phyloP scores from a whole-genome alignment of 1,140 invertebrate species.

The Bathynomus jamesi region DNA sequence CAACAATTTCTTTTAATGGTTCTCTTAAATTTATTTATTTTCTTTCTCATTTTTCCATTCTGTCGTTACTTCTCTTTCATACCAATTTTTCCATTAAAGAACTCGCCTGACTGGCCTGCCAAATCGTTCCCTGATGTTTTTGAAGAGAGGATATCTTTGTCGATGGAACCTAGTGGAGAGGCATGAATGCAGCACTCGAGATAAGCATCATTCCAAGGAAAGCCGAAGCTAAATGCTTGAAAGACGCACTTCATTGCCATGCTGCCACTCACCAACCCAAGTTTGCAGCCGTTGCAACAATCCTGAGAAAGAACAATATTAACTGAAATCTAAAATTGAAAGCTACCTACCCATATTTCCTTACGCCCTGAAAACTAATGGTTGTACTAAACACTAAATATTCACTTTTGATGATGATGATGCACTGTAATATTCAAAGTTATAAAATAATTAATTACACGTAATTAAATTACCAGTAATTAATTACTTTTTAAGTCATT shows the following conservation, averaged over 20 bases:
- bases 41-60: too few species aligned
- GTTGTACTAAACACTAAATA: too few species aligned
- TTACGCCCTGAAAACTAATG: not conserved
- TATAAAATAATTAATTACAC: too few species aligned
- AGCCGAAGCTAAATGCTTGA: constrained; percentile 46
- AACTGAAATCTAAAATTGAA: not conserved
- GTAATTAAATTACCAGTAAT: too few species aligned
- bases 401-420: constrained; percentile 6
- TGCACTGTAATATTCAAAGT: not conserved
- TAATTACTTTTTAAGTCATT: not conserved
- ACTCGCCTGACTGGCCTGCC: too few species aligned
- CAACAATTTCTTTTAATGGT: too few species aligned
- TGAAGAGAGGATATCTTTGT: not conserved
- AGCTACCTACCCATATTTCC: not conserved
- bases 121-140: too few species aligned
- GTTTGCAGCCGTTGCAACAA: constrained; percentile 52
- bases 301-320: constrained; percentile 39
- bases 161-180: not conserved
- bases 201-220: constrained; percentile 51
- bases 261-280: constrained; percentile 47
- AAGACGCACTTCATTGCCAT: constrained; percentile 48
- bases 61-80: too few species aligned
- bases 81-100: too few species aligned
- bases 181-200: constrained; percentile 46
- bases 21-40: too few species aligned